These are phyloP conservation scores for Sminthopsis crassicaudata DNA, from an alignment of 2,113 vertebrate genomes.

Conservation along the genomic window DNA sequence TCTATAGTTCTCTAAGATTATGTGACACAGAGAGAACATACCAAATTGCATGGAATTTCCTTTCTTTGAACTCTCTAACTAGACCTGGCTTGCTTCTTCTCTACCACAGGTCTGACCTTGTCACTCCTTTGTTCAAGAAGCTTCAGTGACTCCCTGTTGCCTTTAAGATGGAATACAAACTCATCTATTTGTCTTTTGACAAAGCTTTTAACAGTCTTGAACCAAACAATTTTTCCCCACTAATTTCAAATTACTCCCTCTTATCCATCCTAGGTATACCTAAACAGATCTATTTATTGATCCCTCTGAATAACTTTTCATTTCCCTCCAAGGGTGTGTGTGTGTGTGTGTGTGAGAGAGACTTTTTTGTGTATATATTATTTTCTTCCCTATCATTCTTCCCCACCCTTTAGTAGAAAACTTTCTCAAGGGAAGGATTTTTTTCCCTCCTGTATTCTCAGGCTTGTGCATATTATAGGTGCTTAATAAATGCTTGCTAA, in stretches of 20 bases:
- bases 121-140: neutral
- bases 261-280: neutral
- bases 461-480: neutral
- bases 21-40: neutral
- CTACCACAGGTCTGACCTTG: neutral
- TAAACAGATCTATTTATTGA: neutral
- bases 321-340: neutral
- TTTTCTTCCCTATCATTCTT: no score
- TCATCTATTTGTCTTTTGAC: neutral
- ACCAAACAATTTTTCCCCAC: neutral
- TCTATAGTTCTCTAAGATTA: neutral
- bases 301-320: neutral
- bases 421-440: neutral
- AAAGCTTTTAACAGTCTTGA: neutral
- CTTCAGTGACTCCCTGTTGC: neutral
- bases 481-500: neutral
- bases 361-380: no score
- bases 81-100: neutral
- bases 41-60: neutral
- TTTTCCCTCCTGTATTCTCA: neutral
- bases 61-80: neutral
- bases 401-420: no score
- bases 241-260: neutral
- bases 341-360: neutral
- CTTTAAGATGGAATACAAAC: neutral